Base-by-base conservation (phyloP, 2,888 invertebrate species). In the Watsonalla cultraria region DNA sequence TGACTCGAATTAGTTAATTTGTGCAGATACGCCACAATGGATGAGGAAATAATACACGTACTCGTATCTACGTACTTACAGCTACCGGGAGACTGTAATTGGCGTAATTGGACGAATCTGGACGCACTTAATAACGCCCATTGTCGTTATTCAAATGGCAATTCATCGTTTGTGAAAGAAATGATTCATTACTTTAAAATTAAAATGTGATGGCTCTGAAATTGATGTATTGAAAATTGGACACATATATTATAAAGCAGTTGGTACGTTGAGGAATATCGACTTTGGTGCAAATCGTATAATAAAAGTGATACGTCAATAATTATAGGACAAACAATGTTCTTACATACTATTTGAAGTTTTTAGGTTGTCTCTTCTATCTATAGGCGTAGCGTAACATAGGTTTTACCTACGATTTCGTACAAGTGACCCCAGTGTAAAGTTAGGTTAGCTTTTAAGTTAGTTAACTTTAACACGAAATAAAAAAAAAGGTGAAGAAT, bases 71-170 rank as follows among this genome's bases (percentile, higher is more conserved):
- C 72, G 67, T 78, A 78, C 78, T 78, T 75, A 77, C 74, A 76
- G 74, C 77, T 80, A 82, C 84, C 83, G 82, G 86, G 84, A 82
- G 83, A 85, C 83, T 85, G 86, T 90, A 90, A 90, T 90, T 90
- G 89, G 84, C 82, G 84, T 90, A 90, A 90, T 90, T 90, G 89
- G 80, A 80, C 83, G 85, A 90, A 90, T 89, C 90, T 90, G 88
- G 84, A 83, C 82, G 83, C 80, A 81, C 85, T 86, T 88, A 89
- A 90, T 90, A 88, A 87, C 81, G 84, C 74, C 80, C 81, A 89
- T 90, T 88, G 89, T 86, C 80, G 82, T 85, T 81, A 87, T 87
- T 85, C 82, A 86, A 88, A 86, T 75, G 79, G 82, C 87, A 85
- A 87, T 86, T 86, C 87, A 87, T 84, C 83, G 83, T 80, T 84